A percentile compares a stretch with the other conserved stretches of the same genome.
Conservation (phyloP, 1,140 invertebrate species). For the Megalopta genalis region DNA sequence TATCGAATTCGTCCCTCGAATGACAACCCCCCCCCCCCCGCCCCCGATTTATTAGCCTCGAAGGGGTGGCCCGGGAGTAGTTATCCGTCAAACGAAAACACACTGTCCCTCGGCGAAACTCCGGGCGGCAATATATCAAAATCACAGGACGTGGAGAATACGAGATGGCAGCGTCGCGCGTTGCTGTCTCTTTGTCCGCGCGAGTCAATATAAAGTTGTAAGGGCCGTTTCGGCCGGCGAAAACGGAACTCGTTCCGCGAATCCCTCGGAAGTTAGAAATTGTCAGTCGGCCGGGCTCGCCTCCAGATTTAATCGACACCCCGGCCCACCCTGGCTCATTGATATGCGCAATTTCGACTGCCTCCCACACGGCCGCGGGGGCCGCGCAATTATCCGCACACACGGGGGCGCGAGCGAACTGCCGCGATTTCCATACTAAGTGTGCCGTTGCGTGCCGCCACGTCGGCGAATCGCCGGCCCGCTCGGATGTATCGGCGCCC, state of each 20-base stretch:
- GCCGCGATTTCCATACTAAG: conserved; percentile 63
- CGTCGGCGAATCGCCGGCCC: conserved; percentile 48
- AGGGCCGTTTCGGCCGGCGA: not conserved
- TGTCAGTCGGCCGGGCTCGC: conserved; percentile 39
- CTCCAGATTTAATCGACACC: conserved; percentile 58
- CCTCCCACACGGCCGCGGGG: conserved; percentile 46
- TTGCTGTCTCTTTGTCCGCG: not conserved
- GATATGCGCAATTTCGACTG: conserved; percentile 66
- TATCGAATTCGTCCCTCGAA: not conserved
- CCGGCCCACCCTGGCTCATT: conserved; percentile 43
- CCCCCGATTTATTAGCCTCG: not conserved
- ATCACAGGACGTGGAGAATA: not conserved
- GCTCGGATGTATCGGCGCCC: conserved; percentile 52
- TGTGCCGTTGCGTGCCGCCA: conserved; percentile 59
- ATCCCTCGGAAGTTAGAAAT: conserved; percentile 46
- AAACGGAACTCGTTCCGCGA: conserved; percentile 33
- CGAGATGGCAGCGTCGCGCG: not conserved
- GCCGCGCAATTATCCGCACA: conserved; percentile 61
- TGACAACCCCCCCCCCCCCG: not conserved
- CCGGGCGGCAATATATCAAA: conserved; percentile 11
- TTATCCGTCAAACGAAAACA: conserved; percentile 5
- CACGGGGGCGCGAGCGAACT: not conserved
- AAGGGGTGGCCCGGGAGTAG: not conserved
- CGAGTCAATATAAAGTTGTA: conserved; percentile 37
- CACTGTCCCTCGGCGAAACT: not conserved